Evolutionary conservation across 2,888 invertebrate species (phyloP).

Genomic region (Palloptera scutellata): DNA sequence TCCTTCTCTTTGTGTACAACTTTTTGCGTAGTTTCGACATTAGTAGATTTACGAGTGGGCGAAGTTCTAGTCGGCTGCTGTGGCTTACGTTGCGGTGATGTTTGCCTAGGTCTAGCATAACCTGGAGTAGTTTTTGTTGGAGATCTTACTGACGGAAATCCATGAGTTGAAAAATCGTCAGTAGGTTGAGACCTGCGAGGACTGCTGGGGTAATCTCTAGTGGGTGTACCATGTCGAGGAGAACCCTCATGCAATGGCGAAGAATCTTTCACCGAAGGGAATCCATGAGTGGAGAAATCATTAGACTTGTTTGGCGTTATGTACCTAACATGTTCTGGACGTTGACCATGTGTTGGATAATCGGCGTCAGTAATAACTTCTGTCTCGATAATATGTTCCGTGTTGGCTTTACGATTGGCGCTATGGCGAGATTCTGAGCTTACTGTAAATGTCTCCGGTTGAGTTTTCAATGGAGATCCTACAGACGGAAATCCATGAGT

Average conservation of each 20-base stretch:
- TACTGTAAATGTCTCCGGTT: slow-evolving; percentile 36
- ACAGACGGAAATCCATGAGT: slow-evolving; percentile 16
- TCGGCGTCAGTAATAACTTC: slow-evolving; percentile 40
- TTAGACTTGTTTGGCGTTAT: slow-evolving; percentile 18
- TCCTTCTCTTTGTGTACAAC: slow-evolving; percentile 57
- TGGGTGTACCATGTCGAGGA: slow-evolving; percentile 32
- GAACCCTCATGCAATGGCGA: slow-evolving; percentile 20
- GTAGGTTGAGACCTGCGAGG: slow-evolving; percentile 39
- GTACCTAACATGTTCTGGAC: slow-evolving; percentile 16
- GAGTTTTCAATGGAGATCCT: slow-evolving; percentile 1
- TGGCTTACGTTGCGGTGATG: slow-evolving; percentile 27
- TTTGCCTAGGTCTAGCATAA: slow-evolving; percentile 28
- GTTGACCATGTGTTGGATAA: slow-evolving; percentile 7
- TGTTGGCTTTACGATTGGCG: slow-evolving; percentile 49
- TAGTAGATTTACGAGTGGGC: slow-evolving; percentile 38
- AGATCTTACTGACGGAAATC: slow-evolving; percentile 43
- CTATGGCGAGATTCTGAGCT: slow-evolving; percentile 52
- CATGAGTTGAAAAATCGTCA: slow-evolving; percentile 45
- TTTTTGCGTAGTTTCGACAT: slow-evolving; percentile 42
- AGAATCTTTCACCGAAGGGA: slow-evolving; percentile 39
- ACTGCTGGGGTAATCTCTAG: slow-evolving; percentile 33
- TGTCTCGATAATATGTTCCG: slow-evolving; percentile 51
- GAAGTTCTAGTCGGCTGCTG: slow-evolving; percentile 35
- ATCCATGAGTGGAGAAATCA: slow-evolving; percentile 43
- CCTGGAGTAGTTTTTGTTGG: slow-evolving; percentile 38